These are phyloP conservation scores for Hypena proboscidalis DNA, from an alignment of 2,888 invertebrate species.

Conservation along the genomic window DNA sequence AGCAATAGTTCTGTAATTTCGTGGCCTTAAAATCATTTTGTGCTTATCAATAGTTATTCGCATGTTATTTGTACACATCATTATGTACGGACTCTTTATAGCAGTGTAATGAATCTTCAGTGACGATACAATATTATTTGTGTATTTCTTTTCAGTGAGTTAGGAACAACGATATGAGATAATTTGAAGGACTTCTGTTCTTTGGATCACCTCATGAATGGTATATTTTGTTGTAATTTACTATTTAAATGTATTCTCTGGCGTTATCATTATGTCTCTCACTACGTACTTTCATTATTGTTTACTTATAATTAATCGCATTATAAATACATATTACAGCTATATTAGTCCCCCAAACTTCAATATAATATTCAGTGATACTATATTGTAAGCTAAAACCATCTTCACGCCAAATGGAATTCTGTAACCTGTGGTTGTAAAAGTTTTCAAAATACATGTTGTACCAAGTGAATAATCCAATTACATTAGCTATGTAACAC, in stretches of 20 bases:
- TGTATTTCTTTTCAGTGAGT: conserved; percentile 74
- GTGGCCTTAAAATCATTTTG: conserved; percentile 16
- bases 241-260: conserved; percentile 3
- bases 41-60: conserved; percentile 8
- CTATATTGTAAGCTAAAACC: too few relatives aligned
- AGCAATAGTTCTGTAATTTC: conserved; percentile 12
- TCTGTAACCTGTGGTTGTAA: too few relatives aligned
- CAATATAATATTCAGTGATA: not conserved
- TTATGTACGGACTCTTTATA: conserved; percentile 10
- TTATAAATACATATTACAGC: conserved; percentile 5
- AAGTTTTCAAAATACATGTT: too few relatives aligned
- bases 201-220: conserved; percentile 40
- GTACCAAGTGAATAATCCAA: too few relatives aligned
- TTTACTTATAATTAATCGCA: conserved; percentile 34
- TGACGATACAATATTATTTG: conserved; percentile 63
- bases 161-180: conserved; percentile 75
- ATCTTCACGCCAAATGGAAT: too few relatives aligned
- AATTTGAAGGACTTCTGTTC: conserved; percentile 57
- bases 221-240: conserved; percentile 25
- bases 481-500: too few relatives aligned
- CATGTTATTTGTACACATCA: conserved; percentile 16
- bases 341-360: not conserved
- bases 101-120: conserved; percentile 37
- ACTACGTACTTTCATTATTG: conserved; percentile 24
- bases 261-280: conserved; percentile 10